These are phyloP conservation scores for Hypocryptadius cinnamomeus DNA, from an alignment of 2,113 vertebrate species.

Conservation along the genomic window DNA sequence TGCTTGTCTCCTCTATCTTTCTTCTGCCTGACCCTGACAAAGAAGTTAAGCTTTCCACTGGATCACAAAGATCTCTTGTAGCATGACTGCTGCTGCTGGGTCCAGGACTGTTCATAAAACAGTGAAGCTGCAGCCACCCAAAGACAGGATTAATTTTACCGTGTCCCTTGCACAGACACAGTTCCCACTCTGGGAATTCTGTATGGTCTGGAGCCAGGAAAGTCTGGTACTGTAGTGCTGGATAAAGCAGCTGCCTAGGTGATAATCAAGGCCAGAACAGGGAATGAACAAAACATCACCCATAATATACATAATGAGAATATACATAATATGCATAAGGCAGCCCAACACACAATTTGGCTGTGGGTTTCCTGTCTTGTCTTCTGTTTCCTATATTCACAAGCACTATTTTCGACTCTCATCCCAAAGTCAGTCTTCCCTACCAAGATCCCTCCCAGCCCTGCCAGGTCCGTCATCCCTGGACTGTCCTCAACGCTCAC, in stretches of 20 bases:
- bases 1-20: not conserved
- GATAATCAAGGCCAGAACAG: not conserved
- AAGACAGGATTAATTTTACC: not conserved
- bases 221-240: not conserved
- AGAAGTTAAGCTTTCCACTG: not conserved
- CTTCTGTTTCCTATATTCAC: not conserved
- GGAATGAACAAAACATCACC: not conserved
- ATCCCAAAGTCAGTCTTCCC: not conserved
- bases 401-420: not conserved
- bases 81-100: not conserved
- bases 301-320: not conserved
- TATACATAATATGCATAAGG: too few species aligned
- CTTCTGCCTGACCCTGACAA: not conserved
- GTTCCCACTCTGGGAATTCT: not conserved
- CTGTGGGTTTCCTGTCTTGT: not conserved
- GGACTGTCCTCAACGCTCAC: not conserved
- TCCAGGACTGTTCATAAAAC: not conserved
- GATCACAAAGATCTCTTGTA: not conserved
- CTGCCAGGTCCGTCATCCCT: not conserved
- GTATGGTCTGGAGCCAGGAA: not conserved
- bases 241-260: not conserved
- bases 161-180: not conserved
- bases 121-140: not conserved
- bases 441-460: not conserved
- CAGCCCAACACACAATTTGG: not conserved